Evolutionary conservation across 2,113 vertebrate species (phyloP).

Genomic region (Myiagra hebetior): DNA sequence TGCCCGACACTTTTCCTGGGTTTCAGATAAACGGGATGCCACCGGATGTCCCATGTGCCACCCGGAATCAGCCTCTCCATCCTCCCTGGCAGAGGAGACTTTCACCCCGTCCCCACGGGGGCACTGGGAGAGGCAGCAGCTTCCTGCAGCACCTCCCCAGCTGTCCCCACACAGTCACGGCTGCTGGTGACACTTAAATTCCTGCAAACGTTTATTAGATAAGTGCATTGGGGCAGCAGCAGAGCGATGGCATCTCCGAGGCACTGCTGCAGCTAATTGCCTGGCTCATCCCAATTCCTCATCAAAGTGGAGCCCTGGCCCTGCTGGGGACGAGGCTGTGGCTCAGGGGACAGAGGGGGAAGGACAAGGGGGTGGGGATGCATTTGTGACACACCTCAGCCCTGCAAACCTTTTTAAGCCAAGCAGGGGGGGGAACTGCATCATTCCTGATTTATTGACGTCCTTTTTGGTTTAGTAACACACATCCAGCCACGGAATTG

Average conservation of each 20-base stretch:
- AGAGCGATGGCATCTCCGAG: background rate
- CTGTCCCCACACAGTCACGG: background rate
- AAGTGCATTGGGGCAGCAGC: background rate
- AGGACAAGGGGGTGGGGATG: background rate
- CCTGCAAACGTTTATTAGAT: background rate
- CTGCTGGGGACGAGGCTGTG: background rate
- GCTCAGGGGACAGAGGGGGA: background rate
- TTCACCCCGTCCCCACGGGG: rapidly evolving
- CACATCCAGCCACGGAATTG: background rate
- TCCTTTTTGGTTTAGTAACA: background rate
- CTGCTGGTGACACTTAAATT: background rate
- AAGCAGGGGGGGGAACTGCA: rapidly evolving
- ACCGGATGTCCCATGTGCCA: rapidly evolving
- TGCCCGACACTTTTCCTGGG: rapidly evolving
- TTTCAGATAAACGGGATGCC: background rate
- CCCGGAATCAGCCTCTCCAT: background rate
- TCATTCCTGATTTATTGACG: background rate
- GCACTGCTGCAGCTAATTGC: background rate
- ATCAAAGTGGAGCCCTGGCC: background rate
- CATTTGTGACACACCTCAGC: background rate
- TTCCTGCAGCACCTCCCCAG: background rate
- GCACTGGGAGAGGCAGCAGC: background rate
- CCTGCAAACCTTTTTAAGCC: background rate
- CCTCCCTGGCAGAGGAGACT: background rate
- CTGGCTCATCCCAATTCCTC: background rate